Conservation (phyloP, 2,888 invertebrate species). For the Drosophila gaucha region DNA sequence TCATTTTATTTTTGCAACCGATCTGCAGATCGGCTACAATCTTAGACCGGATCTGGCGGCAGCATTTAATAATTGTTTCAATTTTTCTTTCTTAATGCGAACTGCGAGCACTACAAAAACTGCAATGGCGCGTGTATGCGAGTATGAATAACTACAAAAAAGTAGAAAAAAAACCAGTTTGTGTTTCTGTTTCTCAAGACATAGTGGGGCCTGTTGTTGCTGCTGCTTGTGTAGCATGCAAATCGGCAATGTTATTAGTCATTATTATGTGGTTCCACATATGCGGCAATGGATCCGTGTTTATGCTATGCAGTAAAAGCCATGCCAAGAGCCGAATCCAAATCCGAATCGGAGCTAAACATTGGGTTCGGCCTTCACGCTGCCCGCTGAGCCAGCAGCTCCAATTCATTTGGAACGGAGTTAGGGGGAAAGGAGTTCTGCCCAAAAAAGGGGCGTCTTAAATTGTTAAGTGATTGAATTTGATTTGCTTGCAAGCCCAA, state of each 20-base stretch:
- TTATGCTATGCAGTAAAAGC: constrained; percentile 22
- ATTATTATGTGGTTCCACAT: constrained; percentile 39
- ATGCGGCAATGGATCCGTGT: constrained; percentile 11
- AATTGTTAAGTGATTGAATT: constrained; percentile 52
- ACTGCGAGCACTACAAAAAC: not conserved
- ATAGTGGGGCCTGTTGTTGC: constrained; percentile 1
- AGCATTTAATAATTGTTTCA: constrained; percentile 46
- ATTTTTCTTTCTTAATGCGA: constrained; percentile 16
- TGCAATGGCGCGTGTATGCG: constrained; percentile 15
- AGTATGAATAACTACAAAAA: constrained; percentile 12
- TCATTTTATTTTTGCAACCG: constrained; percentile 14
- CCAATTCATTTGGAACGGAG: constrained; percentile 38
- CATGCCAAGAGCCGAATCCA: not conserved
- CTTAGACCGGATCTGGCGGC: constrained; percentile 29
- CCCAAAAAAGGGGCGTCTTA: constrained; percentile 57
- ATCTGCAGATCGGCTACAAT: constrained; percentile 20
- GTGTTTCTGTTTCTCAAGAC: constrained; percentile 25
- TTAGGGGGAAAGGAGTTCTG: not conserved
- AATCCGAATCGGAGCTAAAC: constrained; percentile 7
- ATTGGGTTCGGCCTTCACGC: constrained; percentile 52
- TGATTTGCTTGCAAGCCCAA: constrained; percentile 24
- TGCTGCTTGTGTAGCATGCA: constrained; percentile 53
- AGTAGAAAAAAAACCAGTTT: constrained; percentile 40
- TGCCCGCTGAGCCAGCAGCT: constrained; percentile 36
- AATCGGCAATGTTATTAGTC: constrained; percentile 58